phyloP scores from a whole-genome alignment of 2,888 invertebrate species.

The Hyppa rectilinea region DNA sequence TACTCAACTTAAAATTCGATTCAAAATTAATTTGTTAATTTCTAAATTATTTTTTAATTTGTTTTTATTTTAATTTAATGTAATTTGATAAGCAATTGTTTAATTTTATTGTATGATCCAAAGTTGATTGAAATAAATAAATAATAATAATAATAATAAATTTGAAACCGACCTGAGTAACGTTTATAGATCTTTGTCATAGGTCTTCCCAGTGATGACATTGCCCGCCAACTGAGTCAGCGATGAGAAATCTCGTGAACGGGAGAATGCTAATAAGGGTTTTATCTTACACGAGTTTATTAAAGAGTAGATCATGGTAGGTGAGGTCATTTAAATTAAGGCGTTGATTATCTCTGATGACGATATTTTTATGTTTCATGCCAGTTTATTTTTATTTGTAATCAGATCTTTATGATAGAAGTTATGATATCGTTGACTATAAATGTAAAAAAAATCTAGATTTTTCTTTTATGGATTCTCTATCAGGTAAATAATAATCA shows the following conservation, averaged over 20 bases:
- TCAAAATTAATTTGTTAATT: neutral
- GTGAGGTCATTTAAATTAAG: constrained; percentile 41
- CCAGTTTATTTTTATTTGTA: neutral
- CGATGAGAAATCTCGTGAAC: constrained; percentile 55
- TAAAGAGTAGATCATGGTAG: constrained; percentile 33
- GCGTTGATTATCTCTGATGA: constrained; percentile 20
- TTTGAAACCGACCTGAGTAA: neutral
- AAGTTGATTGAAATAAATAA: too few species aligned
- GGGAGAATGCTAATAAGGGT: constrained; percentile 56
- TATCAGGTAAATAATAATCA: too few species aligned
- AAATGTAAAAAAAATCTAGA: neutral
- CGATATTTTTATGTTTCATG: neutral
- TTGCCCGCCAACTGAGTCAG: constrained; percentile 60
- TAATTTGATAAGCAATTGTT: too few species aligned
- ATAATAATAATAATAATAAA: too few species aligned
- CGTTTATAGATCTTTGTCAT: constrained; percentile 25
- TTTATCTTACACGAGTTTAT: constrained; percentile 51
- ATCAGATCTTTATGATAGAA: neutral
- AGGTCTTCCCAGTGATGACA: constrained; percentile 60
- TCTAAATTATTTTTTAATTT: too few species aligned
- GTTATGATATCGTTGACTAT: neutral
- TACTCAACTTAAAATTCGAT: neutral
- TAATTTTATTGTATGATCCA: too few species aligned
- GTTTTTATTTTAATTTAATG: too few species aligned
- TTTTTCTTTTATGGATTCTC: neutral